A percentile compares a stretch with the other conserved stretches of the same genome.
Evolutionary conservation across 2,113 vertebrate genomes (phyloP).

Genomic region (Lampris incognitus): DNA sequence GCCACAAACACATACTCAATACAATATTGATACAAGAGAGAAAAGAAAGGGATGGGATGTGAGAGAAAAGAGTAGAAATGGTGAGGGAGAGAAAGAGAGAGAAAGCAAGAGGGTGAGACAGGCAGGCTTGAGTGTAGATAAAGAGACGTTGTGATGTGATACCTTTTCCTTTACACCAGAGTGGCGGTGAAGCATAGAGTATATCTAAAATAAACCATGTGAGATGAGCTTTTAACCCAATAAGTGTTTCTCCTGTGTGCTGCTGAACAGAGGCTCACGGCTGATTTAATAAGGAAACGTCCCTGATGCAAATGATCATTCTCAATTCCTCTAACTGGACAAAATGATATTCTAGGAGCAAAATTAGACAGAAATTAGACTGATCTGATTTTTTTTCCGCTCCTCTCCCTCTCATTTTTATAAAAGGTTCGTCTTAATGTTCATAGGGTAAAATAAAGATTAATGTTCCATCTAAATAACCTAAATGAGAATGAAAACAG

Average conservation of each 20-base stretch:
- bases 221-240: constrained; percentile 89
- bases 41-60: constrained; percentile 69
- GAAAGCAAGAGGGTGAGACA: constrained; percentile 53
- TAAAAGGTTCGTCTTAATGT: constrained; percentile 72
- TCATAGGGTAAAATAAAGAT: constrained; percentile 65
- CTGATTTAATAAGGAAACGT: constrained; percentile 89
- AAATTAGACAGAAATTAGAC: constrained; percentile 86
- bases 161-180: constrained; percentile 80
- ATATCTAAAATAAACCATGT: constrained; percentile 86
- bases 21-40: constrained; percentile 91
- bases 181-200: constrained; percentile 80
- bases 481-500: constrained; percentile 62
- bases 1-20: constrained; percentile 96
- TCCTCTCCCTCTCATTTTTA: constrained; percentile 33
- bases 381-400: constrained; percentile 77
- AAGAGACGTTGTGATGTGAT: constrained; percentile 68
- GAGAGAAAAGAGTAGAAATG: constrained; percentile 75
- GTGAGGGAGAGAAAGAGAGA: constrained; percentile 52
- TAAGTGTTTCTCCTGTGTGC: constrained; percentile 85
- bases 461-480: constrained; percentile 63
- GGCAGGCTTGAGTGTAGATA: constrained; percentile 64
- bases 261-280: constrained; percentile 81
- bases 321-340: constrained; percentile 88
- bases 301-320: constrained; percentile 88
- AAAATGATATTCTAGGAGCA: constrained; percentile 86